Evolutionary conservation across 2,888 invertebrate genomes (phyloP), one percentile per base, ranked within the genome.

Genomic region (Dyspetes luteomarginatus): DNA sequence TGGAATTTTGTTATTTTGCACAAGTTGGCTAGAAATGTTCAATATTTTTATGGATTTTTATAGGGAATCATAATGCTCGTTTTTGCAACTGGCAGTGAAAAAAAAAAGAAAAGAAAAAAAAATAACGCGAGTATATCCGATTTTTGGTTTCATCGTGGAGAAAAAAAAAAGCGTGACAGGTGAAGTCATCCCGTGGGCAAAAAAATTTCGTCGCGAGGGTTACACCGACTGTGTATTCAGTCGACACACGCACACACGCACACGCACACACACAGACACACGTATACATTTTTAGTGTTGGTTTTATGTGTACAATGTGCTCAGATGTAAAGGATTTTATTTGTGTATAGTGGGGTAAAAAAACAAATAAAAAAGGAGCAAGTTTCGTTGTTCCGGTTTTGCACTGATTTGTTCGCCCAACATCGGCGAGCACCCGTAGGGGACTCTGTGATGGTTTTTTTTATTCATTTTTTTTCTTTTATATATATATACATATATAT

Each of bases 101-200:
- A 36, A 36, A 7, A 36, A 7, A 12, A 36, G 50, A 58, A 12
- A 68, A 58, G 50, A n/a, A n/a, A n/a, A n/a, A n/a, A n/a, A n/a
- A n/a, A n/a, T n/a, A n/a, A n/a, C n/a, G n/a, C n/a, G n/a, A n/a
- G n/a, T n/a, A n/a, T 65, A 24, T 64, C 48, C 56, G 64, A 71
- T 71, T 86, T 86, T 86, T 86, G 84, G 84, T 83, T 76, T 84
- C 84, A 89, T 89, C 90, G 86, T 86, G 36, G 48, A n/a, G 24
- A 43, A 28, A 45, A 55, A 55, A 50, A 52, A 36, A 28, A 52
- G 19, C 88, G 87, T 87, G 86, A 89, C 80, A 55, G 84, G 87
- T 82, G 82, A 88, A 88, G 90, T 87, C 83, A 86, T 87, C 88
- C 65, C 65, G 12, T 28, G 55, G 77, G 67, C 73, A 58, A 43